Conservation (phyloP, 2,797 vertebrate genomes). For the Menidia menidia region DNA sequence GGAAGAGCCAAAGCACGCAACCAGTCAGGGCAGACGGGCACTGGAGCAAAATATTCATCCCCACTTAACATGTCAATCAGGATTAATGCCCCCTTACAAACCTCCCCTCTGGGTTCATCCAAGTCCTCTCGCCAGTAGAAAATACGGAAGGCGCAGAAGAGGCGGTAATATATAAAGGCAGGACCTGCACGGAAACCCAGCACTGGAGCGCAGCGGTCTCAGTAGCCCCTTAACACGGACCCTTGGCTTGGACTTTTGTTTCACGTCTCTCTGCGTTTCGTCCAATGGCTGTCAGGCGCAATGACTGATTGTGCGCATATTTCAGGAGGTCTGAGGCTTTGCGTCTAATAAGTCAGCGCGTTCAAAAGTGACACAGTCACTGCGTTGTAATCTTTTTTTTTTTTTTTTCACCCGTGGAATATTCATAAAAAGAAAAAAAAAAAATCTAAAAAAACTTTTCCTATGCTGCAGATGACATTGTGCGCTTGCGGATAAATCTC, state of each 20-base stretch:
- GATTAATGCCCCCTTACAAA: conserved; percentile 90
- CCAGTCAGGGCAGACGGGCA: conserved; percentile 83
- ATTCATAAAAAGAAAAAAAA: conserved; percentile 18
- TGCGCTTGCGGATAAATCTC: conserved; percentile 43
- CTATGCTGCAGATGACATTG: conserved; percentile 36
- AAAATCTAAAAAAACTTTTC: background rate
- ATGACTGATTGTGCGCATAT: conserved; percentile 55
- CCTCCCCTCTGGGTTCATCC: conserved; percentile 70
- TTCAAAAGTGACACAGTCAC: conserved; percentile 8
- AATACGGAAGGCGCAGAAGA: conserved; percentile 50
- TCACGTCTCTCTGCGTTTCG: conserved; percentile 27
- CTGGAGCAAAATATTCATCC: conserved; percentile 84
- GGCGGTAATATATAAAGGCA: conserved; percentile 70
- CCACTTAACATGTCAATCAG: conserved; percentile 96
- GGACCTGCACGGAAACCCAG: conserved; percentile 57
- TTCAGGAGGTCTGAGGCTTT: conserved; percentile 28
- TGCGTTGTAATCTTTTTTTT: background rate
- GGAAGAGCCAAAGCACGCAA: conserved; percentile 74
- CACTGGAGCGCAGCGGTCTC: conserved; percentile 50
- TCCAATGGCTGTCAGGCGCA: conserved; percentile 50
- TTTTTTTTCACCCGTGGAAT: conserved; percentile 32
- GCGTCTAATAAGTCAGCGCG: conserved; percentile 50
- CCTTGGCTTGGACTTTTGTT: conserved; percentile 38
- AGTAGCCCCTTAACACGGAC: conserved; percentile 50
- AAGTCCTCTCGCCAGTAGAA: conserved; percentile 73